These are phyloP conservation scores for Drosophila sechellia DNA, from an alignment of 1,140 invertebrate genomes.

Conservation along the genomic window DNA sequence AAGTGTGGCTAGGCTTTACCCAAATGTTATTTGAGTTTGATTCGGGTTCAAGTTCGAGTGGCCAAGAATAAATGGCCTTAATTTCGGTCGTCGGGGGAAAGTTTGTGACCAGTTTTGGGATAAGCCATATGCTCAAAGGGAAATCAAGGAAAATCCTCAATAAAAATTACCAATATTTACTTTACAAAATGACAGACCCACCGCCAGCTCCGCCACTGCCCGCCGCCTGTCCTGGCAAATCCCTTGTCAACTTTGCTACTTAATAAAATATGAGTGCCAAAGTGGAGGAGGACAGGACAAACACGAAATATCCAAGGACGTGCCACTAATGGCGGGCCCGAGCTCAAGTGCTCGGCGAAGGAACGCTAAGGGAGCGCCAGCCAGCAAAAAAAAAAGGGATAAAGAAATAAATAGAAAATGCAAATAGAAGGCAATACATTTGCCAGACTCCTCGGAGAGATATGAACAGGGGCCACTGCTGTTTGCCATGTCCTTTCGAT, in stretches of 20 bases:
- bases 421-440: constrained; percentile 83
- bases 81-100: constrained; percentile 54
- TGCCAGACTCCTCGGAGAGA: constrained; percentile 46
- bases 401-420: constrained; percentile 83
- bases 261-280: constrained; percentile 83
- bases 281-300: constrained; percentile 61
- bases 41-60: constrained; percentile 50
- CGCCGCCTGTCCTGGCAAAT: constrained; percentile 43
- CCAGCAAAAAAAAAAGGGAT: constrained; percentile 56
- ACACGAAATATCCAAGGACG: constrained; percentile 69
- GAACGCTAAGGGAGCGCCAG: constrained; percentile 20
- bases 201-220: neutral
- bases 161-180: constrained; percentile 85
- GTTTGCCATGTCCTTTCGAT: constrained; percentile 52
- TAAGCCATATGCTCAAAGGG: constrained; percentile 61
- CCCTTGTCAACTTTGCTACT: constrained; percentile 83
- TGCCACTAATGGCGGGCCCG: constrained; percentile 75
- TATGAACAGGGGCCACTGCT: constrained; percentile 11
- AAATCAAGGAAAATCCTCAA: constrained; percentile 80
- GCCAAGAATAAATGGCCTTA: constrained; percentile 71
- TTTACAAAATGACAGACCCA: constrained; percentile 78
- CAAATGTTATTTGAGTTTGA: constrained; percentile 55
- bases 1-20: constrained; percentile 56
- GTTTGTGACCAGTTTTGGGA: constrained; percentile 49
- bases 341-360: constrained; percentile 61